Evolutionary conservation across 2,113 vertebrate genomes (phyloP), one percentile per base, ranked within the genome.

Genomic region (Grus americana): DNA sequence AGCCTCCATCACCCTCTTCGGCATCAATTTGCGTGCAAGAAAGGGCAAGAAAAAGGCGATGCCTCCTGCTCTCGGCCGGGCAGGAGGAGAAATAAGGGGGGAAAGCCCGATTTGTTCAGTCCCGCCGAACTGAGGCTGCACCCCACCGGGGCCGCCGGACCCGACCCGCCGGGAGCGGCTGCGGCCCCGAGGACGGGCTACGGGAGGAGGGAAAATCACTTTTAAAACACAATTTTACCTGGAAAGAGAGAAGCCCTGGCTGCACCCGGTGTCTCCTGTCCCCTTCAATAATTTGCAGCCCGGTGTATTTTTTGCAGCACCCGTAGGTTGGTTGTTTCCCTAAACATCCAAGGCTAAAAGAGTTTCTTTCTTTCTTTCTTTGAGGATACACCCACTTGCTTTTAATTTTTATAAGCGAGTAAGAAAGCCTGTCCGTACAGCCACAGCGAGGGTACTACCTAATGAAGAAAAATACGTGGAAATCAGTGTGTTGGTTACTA

Each of bases 51-150:
- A 57, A 67, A 22, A 58, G 26, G 40, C 38, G 42, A 68, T 68
- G 58, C 16, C 54, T 61, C 6, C n/a, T 15, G 10, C 78, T 63
- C 16, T 11, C 8, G 11, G 15, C 10, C 44, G 18, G 24, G 40
- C 21, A 9, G 54, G 58, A 36, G 54, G 8, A 67, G 67, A 86
- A 86, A 46, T 2, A 42, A 38, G 46, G 23, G 6, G 8, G 8
- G 1, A 74, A 79, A 66, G 0, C 8, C 12, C 18, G 1, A 12
- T 71, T 54, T 55, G 0, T 21, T 15, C 10, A 0, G 17, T 40
- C 32, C 46, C 30, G 2, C 62, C 38, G 23, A 10, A 2, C 1
- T 63, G 22, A 52, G 38, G 54, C 32, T 63, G 2, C 27, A 21
- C 1, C 46, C 19, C 11, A 3, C 38, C 5, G 22, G 62, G 22